Evolutionary conservation across 2,797 vertebrate species (phyloP), one percentile per base, ranked within the genome.

Genomic region (Acrossocheilus wenchowensis): DNA sequence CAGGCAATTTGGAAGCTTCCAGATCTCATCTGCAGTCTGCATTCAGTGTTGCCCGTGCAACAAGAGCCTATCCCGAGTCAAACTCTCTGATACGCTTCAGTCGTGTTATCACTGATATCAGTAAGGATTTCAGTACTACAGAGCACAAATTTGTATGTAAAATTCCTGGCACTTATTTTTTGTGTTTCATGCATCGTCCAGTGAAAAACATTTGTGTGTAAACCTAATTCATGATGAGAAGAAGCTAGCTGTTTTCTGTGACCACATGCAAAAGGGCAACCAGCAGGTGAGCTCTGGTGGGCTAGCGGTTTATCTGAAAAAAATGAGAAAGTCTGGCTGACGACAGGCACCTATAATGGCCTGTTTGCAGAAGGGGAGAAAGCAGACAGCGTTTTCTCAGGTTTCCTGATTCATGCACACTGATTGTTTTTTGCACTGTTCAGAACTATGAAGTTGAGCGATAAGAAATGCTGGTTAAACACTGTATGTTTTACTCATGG

Each of bases 301-400:
- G 0, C 50, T 92, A 0, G 89, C 96, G 2, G 89, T 96, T 21
- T 91, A 43, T 1, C 52, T 97, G 87, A 11, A 1, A 1, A 9
- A 14, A 92, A 75, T 0, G 88, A 95, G 0, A 8, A 95, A 74
- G 94, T 96, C 23, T 97, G 96, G 96, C 89, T 97, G 82, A 88
- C 1, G 0, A 94, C 94, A 52, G 96, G 94, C 0, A 93, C 94
- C 34, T 95, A 96, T 92, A 96, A 96, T 0, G 94, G 95, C 88
- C 95, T 97, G 95, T 89, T 52, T 15, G 94, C 96, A 84, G 95
- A 93, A 43, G 92, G 84, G 0, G 68, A 72, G 0, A 90, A 79
- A 60, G 94, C 94, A 0, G 93, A 97, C 89, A 97, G 96, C 1
- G 52, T 97, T 89, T 97, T 97, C 93, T 97, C 96, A 0, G 96